phyloP scores from a whole-genome alignment of 2,888 invertebrate species.

The Diarsia mendica region DNA sequence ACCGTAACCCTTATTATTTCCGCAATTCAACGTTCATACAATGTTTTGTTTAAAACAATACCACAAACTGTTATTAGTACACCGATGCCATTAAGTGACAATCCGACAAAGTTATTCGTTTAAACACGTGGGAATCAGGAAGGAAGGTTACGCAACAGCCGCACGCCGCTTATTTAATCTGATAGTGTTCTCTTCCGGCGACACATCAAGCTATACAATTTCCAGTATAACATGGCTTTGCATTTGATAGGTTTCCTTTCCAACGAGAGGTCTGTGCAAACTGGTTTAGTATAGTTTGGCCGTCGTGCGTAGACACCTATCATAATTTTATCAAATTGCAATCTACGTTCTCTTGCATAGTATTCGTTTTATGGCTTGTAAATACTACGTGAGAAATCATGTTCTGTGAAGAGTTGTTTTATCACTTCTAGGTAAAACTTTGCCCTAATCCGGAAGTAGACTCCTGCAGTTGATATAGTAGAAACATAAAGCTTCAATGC shows the following conservation, averaged over 20 bases:
- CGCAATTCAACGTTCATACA: neutral
- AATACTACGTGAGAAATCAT: slow-evolving; percentile 34
- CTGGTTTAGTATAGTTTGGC: too few relatives aligned
- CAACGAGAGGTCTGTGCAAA: too few relatives aligned
- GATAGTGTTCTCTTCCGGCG: slow-evolving; percentile 57
- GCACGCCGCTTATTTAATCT: slow-evolving; percentile 48
- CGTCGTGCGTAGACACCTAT: slow-evolving; percentile 19
- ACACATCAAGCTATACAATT: too few relatives aligned
- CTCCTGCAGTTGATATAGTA: neutral
- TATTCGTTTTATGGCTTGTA: slow-evolving; percentile 14
- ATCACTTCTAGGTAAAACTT: neutral
- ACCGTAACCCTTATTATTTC: too few relatives aligned
- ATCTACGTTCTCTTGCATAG: slow-evolving; percentile 40
- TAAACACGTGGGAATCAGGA: slow-evolving; percentile 59
- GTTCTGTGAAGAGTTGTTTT: slow-evolving; percentile 27
- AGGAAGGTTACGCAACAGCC: slow-evolving; percentile 55
- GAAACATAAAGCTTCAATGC: neutral
- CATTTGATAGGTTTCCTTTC: too few relatives aligned
- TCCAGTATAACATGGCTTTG: too few relatives aligned
- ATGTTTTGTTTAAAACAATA: slow-evolving; percentile 1
- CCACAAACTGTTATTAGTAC: slow-evolving; percentile 8
- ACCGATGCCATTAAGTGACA: slow-evolving; percentile 32
- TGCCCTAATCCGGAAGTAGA: neutral
- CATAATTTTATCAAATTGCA: slow-evolving; percentile 62
- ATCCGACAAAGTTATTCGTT: slow-evolving; percentile 28